Conservation (phyloP, 2,113 vertebrate genomes). For the Alces alces region DNA sequence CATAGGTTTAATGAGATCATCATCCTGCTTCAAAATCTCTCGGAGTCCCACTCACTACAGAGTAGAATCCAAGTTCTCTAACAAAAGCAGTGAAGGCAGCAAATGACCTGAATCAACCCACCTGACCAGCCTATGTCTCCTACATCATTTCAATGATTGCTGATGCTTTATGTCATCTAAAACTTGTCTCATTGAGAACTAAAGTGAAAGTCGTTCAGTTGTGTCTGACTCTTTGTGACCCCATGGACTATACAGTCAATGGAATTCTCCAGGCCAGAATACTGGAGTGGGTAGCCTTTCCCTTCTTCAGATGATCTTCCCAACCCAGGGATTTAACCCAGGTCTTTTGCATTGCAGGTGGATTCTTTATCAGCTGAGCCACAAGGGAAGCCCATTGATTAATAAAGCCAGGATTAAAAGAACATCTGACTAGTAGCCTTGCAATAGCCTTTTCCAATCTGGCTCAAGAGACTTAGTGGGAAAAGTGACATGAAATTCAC, state of each 20-base stretch:
- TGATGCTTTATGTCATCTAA: not conserved
- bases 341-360: not conserved
- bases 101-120: not conserved
- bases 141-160: not conserved
- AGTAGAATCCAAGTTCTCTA: not conserved
- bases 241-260: not conserved
- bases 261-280: not conserved
- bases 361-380: not conserved
- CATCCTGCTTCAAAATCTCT: not conserved
- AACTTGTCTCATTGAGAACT: not conserved
- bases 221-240: not conserved
- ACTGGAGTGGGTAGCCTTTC: not conserved
- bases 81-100: not conserved
- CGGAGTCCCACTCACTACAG: not conserved
- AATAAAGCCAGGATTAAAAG: not conserved
- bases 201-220: not conserved
- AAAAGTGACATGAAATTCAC: not conserved
- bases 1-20: not conserved
- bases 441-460: not conserved
- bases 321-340: not conserved
- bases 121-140: not conserved
- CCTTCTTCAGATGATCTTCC: not conserved
- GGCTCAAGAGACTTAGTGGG: not conserved
- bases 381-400: not conserved
- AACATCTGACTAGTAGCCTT: not conserved